Evolutionary conservation across 2,113 vertebrate species (phyloP), one percentile per base, ranked within the genome.

Genomic region (Austrofundulus limnaeus): DNA sequence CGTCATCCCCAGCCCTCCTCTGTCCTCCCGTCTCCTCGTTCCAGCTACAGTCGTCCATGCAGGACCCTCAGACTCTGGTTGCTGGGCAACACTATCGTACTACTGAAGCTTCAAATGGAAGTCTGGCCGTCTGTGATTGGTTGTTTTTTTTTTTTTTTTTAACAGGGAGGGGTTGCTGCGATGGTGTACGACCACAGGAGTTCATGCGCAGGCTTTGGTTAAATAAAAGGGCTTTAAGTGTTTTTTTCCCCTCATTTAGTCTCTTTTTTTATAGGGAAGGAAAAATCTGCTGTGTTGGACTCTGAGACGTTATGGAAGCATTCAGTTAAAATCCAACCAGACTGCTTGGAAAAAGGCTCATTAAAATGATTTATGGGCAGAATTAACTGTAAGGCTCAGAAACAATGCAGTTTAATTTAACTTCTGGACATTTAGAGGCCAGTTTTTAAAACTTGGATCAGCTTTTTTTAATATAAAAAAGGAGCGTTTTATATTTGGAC

Each of bases 51-150:
- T 75, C 83, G 86, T 91, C 85, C 81, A 79, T 85, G 62, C 82
- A 85, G 87, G 84, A 89, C 87, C 85, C 88, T 81, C 78, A 53
- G 79, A 88, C 74, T 77, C 75, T 15, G 86, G 91, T 92, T 92
- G 89, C 91, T 50, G 67, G 86, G 92, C 89, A 92, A 92, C 92
- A 92, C 81, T 85, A 82, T 77, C 75, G 74, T 87, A 88, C 89
- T 88, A 87, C 83, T 64, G 81, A 88, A 92, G 87, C 86, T 89
- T 89, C 84, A 85, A 83, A 90, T 81, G 87, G 86, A 80, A 82
- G 79, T 69, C 62, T 34, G 4, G 77, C 43, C 12, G 56, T 25
- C 42, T 2, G 68, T 42, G 66, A 90, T 90, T 89, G 91, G 91
- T 14, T 2, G 6, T 34, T 54, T 25, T 45, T 21, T 38, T 7